Conservation (phyloP, 2,888 invertebrate species). For the Leptinotarsa rubiginosa region DNA sequence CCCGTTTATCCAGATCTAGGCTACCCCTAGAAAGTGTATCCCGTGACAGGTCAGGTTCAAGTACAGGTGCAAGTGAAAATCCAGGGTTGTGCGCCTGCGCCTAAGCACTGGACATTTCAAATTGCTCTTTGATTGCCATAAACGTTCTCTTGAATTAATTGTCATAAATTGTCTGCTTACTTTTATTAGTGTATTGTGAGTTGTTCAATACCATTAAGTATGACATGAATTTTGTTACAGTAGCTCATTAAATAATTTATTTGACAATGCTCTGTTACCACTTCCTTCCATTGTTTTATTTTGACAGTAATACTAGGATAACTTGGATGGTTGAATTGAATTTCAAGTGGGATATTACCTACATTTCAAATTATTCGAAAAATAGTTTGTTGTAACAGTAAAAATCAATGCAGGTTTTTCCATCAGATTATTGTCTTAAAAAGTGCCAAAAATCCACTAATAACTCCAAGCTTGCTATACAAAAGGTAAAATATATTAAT, state of each 20-base stretch:
- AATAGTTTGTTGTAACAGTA: no score
- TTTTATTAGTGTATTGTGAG: conserved; percentile 8
- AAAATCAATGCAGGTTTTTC: no score
- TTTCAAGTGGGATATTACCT: no score
- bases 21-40: conserved; percentile 59
- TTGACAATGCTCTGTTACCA: conserved; percentile 28
- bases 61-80: conserved; percentile 62
- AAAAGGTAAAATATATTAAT: no score
- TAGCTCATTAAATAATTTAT: conserved; percentile 23
- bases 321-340: not conserved
- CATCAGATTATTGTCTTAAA: no score
- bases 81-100: conserved; percentile 11
- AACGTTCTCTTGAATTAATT: conserved; percentile 13
- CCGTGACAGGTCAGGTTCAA: conserved; percentile 67
- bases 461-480: no score
- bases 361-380: no score
- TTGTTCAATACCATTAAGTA: not conserved
- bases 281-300: conserved; percentile 39
- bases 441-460: no score
- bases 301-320: conserved; percentile 21
- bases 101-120: not conserved
- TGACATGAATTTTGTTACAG: conserved; percentile 1
- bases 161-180: not conserved
- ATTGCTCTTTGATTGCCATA: conserved; percentile 12
- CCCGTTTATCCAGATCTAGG: conserved; percentile 60